A percentile compares a stretch with the other conserved stretches of the same genome.
phyloP scores from a whole-genome alignment of 2,888 invertebrate genomes.

The Dolichomitus sp. region DNA sequence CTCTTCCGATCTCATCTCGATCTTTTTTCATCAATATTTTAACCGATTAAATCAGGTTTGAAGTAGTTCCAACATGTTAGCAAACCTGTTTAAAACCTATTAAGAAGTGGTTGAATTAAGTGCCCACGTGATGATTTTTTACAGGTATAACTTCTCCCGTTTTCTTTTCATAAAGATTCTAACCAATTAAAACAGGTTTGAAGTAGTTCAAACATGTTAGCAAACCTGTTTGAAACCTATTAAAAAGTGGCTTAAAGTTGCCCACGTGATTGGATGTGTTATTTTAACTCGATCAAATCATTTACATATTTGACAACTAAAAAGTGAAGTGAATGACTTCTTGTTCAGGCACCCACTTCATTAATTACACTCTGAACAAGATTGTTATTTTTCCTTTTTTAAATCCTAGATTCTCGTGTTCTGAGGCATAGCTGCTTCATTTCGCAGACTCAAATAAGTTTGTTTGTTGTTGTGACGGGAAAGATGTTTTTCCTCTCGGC shows the following conservation, averaged over 20 bases:
- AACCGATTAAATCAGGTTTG: too few relatives aligned
- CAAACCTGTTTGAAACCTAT: not conserved
- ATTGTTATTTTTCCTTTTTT: not conserved
- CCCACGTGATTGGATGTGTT: not conserved
- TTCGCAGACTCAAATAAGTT: conserved; percentile 25
- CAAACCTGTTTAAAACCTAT: not conserved
- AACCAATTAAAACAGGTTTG: too few relatives aligned
- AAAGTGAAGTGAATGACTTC: not conserved
- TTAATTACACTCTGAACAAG: not conserved
- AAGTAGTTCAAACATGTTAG: not conserved
- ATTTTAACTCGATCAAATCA: not conserved
- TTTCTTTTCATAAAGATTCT: too few relatives aligned
- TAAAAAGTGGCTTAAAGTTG: not conserved
- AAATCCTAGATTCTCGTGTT: not conserved
- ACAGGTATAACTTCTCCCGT: too few relatives aligned
- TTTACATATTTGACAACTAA: not conserved
- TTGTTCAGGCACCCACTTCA: not conserved
- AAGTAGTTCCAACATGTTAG: not conserved
- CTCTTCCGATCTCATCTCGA: too few relatives aligned
- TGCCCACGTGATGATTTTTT: too few relatives aligned
- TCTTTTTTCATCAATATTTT: too few relatives aligned
- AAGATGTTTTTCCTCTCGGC: conserved; percentile 42
- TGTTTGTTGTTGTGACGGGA: conserved; percentile 23
- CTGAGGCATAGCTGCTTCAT: not conserved
- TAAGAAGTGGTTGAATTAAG: not conserved